These are phyloP conservation scores for Syngnathoides biaculeatus DNA, from an alignment of 2,113 vertebrate species.

Conservation along the genomic window DNA sequence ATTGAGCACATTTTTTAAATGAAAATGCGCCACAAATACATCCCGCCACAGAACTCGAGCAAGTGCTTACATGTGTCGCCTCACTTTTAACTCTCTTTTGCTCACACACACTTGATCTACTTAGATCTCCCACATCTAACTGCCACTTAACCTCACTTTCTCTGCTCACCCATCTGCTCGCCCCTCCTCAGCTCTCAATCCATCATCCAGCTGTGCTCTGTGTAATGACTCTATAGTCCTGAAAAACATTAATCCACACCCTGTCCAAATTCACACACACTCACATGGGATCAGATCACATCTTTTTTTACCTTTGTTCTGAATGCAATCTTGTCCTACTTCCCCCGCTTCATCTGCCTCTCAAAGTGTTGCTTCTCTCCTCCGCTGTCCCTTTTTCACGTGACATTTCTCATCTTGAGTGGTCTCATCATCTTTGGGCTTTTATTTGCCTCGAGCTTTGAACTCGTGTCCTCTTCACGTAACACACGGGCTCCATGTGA, in stretches of 20 bases:
- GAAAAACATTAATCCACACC: conserved; percentile 58
- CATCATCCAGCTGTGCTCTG: conserved; percentile 54
- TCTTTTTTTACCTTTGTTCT: conserved; percentile 73
- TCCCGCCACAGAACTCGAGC: conserved; percentile 16
- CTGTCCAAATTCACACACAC: conserved; percentile 32
- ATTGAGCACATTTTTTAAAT: neutral
- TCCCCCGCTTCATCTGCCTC: conserved; percentile 68
- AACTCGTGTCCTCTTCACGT: conserved; percentile 56
- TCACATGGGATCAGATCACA: conserved; percentile 67
- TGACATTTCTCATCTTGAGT: conserved; percentile 68
- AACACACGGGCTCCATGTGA: neutral
- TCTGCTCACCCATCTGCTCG: conserved; percentile 70
- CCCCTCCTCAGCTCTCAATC: conserved; percentile 63
- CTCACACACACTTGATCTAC: conserved; percentile 57
- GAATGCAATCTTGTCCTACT: conserved; percentile 77
- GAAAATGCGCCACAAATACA: conserved; percentile 21
- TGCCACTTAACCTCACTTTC: conserved; percentile 79
- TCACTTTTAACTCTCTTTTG: conserved; percentile 33
- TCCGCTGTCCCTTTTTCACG: conserved; percentile 70
- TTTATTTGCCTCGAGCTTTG: conserved; percentile 72
- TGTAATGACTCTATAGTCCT: conserved; percentile 65
- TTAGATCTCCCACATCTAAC: conserved; percentile 75
- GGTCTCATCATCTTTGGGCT: conserved; percentile 73
- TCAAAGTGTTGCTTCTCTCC: conserved; percentile 69
- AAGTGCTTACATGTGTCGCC: conserved; percentile 12